Conservation (phyloP, 2,797 vertebrate genomes). For the Enteromius unitaeniatus region DNA sequence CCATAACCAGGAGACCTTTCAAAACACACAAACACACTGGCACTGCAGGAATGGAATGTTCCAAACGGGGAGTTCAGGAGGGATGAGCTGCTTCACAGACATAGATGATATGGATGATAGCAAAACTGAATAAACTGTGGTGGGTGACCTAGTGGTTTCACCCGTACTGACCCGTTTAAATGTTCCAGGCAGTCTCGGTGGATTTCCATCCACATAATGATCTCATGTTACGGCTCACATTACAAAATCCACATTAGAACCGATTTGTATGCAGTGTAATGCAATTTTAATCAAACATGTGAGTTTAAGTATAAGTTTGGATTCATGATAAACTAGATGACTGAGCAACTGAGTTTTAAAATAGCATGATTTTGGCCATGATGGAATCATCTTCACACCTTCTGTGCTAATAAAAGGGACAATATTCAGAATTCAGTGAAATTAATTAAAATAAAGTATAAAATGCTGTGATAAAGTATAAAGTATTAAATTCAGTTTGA, state of each 20-base stretch:
- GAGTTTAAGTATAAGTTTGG: background rate
- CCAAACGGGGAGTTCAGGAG: constrained; percentile 23
- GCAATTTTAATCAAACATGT: background rate
- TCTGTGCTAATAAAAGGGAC: background rate
- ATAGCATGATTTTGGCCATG: background rate
- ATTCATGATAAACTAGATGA: background rate
- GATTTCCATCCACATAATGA: constrained; percentile 18
- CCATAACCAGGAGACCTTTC: constrained; percentile 49
- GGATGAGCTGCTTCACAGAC: constrained; percentile 40
- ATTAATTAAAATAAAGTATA: background rate
- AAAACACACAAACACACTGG: constrained; percentile 39
- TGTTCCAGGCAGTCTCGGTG: constrained; percentile 16
- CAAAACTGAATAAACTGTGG: constrained; percentile 47
- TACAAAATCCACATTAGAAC: constrained; percentile 10
- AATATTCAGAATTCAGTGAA: background rate
- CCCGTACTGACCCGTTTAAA: constrained; percentile 1
- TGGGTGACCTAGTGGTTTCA: constrained; percentile 35
- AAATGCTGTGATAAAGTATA: background rate
- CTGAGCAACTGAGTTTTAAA: background rate
- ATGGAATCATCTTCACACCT: background rate
- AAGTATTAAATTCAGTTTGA: background rate
- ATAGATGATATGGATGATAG: constrained; percentile 50
- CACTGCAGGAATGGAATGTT: constrained; percentile 41
- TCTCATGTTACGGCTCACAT: background rate
- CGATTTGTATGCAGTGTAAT: constrained; percentile 10